phyloP scores from a whole-genome alignment of 2,888 invertebrate genomes.

The Cordylochernes scorpioides region DNA sequence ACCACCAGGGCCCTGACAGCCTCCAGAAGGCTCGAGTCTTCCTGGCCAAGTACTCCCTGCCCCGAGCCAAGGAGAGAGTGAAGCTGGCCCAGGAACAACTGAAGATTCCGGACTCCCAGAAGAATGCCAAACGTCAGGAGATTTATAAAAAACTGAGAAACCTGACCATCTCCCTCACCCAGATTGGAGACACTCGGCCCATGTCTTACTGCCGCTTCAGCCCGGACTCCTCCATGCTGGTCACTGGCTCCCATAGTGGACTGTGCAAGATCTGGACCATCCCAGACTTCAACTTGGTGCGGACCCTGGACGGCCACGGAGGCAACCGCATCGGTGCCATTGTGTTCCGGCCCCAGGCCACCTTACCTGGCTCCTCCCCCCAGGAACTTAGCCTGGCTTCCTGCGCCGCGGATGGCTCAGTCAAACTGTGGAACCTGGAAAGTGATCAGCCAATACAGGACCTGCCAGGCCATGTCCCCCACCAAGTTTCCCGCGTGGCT shows the following conservation, averaged over 20 bases:
- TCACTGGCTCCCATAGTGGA: slow-evolving; percentile 88
- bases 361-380: slow-evolving; percentile 29
- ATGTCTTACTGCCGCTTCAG: slow-evolving; percentile 79
- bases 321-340: too few relatives aligned
- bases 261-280: slow-evolving; percentile 54
- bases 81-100: slow-evolving; percentile 31
- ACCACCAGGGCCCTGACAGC: slow-evolving; percentile 77
- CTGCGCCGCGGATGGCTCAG: slow-evolving; percentile 71
- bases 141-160: slow-evolving; percentile 45
- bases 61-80: slow-evolving; percentile 37
- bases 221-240: slow-evolving; percentile 57
- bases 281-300: slow-evolving; percentile 50
- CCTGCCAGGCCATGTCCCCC: slow-evolving; percentile 64
- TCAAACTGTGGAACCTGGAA: slow-evolving; percentile 64
- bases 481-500: slow-evolving; percentile 60
- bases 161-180: slow-evolving; percentile 57
- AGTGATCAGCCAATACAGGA: slow-evolving; percentile 68
- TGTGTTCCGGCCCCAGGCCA: slow-evolving; percentile 66
- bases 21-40: slow-evolving; percentile 53
- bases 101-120: slow-evolving; percentile 9
- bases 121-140: slow-evolving; percentile 60
- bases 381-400: slow-evolving; percentile 59
- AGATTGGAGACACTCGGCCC: slow-evolving; percentile 66
- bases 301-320: slow-evolving; percentile 43
- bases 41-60: slow-evolving; percentile 42